Base-by-base conservation (phyloP, 2,888 invertebrate species). In the Leptodirus hochenwartii region DNA sequence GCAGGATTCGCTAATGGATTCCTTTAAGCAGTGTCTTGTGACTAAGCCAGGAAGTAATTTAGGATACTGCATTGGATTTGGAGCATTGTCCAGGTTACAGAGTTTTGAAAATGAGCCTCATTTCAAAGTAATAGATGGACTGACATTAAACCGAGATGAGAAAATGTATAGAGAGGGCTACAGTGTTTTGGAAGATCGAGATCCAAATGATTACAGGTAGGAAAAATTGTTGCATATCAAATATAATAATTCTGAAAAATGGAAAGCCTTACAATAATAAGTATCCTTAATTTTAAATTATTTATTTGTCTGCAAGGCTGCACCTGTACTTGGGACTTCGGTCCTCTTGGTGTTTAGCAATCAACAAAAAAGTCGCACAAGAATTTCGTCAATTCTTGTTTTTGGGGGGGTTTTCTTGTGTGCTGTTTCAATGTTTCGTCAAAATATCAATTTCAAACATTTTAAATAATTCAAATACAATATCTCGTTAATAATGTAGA, bases 181-280 rank as follows among this genome's bases (percentile, higher is more conserved):
- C 47, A 33, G 29, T 17, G 30, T 36, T 8, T 66, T 73, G 36
- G 58, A 73, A 38, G 76, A 78, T 42, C 71, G 71, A 36, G 74
- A 80, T 56, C 78, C 80, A 0, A 66, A 69, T 46, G 73, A 77
- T 55, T 71, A 77, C 35, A 64, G 75, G 64, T 76, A 63, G 46
- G 49, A 49, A 3, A n/a, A n/a, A n/a, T n/a, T n/a, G n/a, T n/a
- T n/a, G n/a, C n/a, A 9, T 22, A 28, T 13, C 15, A 24, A 11
- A 9, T n/a, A n/a, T 24, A 24, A 14, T 24, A 14, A 24, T 13
- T 24, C 15, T 14, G 13, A 24, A 9, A 24, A 8, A n/a, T n/a
- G n/a, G 6, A 13, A 23, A 14, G 13, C 9, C 11, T 28, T 11
- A 6, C 6, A 17, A 10, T 28, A 11, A 28, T 10, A 17, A 28